Conservation (phyloP, 2,797 vertebrate species). For the Rhynchotus rufescens region DNA sequence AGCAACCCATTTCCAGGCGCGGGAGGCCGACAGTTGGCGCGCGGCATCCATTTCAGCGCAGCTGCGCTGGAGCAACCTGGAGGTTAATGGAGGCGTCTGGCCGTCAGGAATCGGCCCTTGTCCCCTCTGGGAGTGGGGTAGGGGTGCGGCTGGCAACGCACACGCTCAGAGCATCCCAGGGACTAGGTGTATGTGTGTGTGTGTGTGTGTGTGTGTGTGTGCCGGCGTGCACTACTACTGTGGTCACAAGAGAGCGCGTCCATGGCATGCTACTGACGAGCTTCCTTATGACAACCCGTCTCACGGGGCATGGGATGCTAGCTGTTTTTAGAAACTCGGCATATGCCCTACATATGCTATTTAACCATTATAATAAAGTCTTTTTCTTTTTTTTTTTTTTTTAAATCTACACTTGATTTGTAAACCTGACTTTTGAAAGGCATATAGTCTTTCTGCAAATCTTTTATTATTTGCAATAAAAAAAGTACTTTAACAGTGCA, state of each 20-base stretch:
- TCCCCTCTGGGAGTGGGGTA: background rate
- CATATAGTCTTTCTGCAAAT: background rate
- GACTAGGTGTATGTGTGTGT: rapidly evolving
- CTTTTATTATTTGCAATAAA: background rate
- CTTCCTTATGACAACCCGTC: background rate
- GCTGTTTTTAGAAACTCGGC: background rate
- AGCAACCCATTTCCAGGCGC: slow-evolving; percentile 63
- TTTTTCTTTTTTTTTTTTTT: background rate
- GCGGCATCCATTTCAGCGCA: slow-evolving; percentile 54
- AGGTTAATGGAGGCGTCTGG: background rate
- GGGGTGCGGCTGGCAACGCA: background rate
- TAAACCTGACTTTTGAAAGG: background rate
- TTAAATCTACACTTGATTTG: background rate
- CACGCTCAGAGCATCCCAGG: background rate
- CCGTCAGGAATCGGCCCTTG: background rate
- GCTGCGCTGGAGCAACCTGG: slow-evolving; percentile 12
- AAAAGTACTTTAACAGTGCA: background rate
- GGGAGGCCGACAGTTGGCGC: slow-evolving; percentile 52
- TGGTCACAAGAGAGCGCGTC: background rate
- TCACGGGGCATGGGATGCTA: background rate
- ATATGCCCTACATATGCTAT: background rate
- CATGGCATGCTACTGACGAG: background rate
- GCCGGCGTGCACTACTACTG: background rate
- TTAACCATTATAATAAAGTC: background rate
- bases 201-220: no score